Evolutionary conservation across 1,140 invertebrate genomes (phyloP).

Genomic region (Campodea augens): DNA sequence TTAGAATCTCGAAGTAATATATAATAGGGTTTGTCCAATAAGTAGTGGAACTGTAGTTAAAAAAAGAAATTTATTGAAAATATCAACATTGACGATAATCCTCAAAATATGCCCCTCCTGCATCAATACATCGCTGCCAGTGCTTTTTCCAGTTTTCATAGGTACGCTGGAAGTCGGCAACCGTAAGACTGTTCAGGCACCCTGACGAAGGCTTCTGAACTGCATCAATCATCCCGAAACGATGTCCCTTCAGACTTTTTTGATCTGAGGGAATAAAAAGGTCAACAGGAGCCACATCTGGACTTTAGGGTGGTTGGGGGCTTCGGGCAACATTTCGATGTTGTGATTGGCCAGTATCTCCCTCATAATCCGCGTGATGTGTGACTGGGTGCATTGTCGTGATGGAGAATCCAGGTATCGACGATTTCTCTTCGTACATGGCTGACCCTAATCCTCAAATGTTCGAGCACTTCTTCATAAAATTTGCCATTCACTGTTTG

Average conservation of each 20-base stretch:
- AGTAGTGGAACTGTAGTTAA: no score
- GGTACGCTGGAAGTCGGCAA: neutral
- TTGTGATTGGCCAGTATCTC: constrained; percentile 6
- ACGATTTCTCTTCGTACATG: constrained; percentile 3
- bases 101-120: no score
- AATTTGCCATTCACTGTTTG: no score
- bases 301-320: constrained; percentile 9
- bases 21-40: no score
- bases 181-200: neutral
- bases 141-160: constrained; percentile 1
- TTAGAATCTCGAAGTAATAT: no score
- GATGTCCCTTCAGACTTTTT: constrained; percentile 3
- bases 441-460: constrained; percentile 3
- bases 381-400: constrained; percentile 7
- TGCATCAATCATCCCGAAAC: no score
- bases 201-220: no score
- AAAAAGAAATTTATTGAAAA: no score
- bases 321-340: neutral
- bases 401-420: no score
- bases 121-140: no score
- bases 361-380: neutral
- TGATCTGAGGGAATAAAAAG: constrained; percentile 5
- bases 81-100: no score
- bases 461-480: constrained; percentile 1
- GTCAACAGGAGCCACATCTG: constrained; percentile 4